Conservation (phyloP, 2,113 vertebrate genomes). For the Nanger granti region DNA sequence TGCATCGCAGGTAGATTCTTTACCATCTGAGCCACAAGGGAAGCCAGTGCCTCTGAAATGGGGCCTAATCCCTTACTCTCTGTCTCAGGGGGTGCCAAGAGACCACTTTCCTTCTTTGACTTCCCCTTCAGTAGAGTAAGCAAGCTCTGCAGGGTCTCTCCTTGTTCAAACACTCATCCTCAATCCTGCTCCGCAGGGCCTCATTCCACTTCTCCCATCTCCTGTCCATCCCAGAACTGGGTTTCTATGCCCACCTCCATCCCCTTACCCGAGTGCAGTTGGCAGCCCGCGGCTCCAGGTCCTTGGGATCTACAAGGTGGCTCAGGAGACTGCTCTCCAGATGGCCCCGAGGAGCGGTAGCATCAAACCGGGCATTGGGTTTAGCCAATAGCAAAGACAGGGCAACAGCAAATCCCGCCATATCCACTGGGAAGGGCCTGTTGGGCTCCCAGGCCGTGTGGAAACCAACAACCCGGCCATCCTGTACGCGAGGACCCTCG, state of each 20-base stretch:
- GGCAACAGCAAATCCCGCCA: slow-evolving; percentile 91
- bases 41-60: not conserved
- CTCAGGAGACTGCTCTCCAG: slow-evolving; percentile 91
- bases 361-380: slow-evolving; percentile 84
- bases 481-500: slow-evolving; percentile 87
- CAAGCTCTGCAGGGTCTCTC: not conserved
- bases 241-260: not conserved
- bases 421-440: slow-evolving; percentile 91
- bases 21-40: not conserved
- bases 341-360: slow-evolving; percentile 86
- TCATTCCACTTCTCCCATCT: not conserved
- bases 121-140: not conserved
- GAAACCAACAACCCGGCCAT: slow-evolving; percentile 88
- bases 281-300: slow-evolving; percentile 90
- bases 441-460: slow-evolving; percentile 91
- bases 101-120: not conserved
- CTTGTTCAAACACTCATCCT: not conserved
- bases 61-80: not conserved
- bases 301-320: slow-evolving; percentile 85
- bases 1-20: not conserved
- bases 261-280: slow-evolving; percentile 86
- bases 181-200: not conserved
- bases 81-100: not conserved
- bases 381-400: slow-evolving; percentile 84
- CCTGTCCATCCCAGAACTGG: not conserved